Evolutionary conservation across 2,797 vertebrate genomes (phyloP), one percentile per base, ranked within the genome.

Genomic region (Anguilla anguilla): DNA sequence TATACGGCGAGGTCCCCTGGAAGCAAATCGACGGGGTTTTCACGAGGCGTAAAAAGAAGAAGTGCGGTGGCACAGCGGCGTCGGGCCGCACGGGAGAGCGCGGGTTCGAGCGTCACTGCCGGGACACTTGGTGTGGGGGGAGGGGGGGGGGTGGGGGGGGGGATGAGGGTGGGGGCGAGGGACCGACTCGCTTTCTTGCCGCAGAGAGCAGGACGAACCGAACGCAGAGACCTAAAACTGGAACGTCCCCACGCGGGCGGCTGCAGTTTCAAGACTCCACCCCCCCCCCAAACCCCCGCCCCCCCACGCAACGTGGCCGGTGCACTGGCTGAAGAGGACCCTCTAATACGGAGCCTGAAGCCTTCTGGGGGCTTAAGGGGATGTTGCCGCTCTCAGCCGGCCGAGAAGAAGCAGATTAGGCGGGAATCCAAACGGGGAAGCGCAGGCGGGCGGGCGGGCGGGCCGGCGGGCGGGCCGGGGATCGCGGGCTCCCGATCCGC

Each of bases 401-500:
- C 17, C 5, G 6, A 15, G 19, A 25, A 69, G 28, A 31, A 31
- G 3, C 22, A 77, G 72, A 77, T 39, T 39, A 77, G 9, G 35
- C 13, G 72, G 15, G 6, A 77, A 35, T 77, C 72, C 17, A 35
- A 83, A 49, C 28, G 59, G 77, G 6, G 59, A 83, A 67, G 35
- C 31, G 61, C 43, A 11, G 19, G 55, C 11, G 28, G 43, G 35
- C 22, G 39, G 13, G 51, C 25, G 6, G 17, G 87, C 0, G 13
- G 19, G 87, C 0, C 13, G 19, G 55, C 11, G 28, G 43, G 51
- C 22, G 53, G 31, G 51, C 35, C 15, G 17, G 87, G 13, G 43
- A 22, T 28, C 1, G 5, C 57, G 0, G 51, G 19, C 88, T 94
- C 91, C 91, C 94, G 93, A 95, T 92, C 91, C 85, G 51, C 22